phyloP scores from a whole-genome alignment of 2,797 vertebrate genomes.

The Garrulus glandarius region DNA sequence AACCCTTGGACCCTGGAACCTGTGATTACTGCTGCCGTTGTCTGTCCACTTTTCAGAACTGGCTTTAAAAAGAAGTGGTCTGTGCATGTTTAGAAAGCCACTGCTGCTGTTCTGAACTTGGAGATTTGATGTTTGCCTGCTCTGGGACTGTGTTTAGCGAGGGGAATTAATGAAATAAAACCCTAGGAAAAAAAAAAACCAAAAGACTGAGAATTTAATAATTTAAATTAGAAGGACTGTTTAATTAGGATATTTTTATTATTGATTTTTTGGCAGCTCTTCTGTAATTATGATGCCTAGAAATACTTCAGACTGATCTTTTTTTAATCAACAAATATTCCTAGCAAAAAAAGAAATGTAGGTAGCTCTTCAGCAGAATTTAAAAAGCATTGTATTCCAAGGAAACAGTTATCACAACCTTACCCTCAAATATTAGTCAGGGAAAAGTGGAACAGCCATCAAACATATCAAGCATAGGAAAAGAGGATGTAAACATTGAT shows the following conservation, averaged over 20 bases:
- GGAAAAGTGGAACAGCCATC: neutral
- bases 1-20: neutral
- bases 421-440: neutral
- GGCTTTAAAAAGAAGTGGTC: neutral
- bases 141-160: neutral
- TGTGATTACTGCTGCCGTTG: neutral
- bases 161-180: neutral
- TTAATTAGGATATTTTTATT: neutral
- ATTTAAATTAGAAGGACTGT: neutral
- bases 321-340: neutral
- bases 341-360: neutral
- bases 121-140: neutral
- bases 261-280: neutral
- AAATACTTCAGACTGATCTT: neutral
- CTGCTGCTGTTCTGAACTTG: neutral
- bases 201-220: neutral
- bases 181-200: fast-evolving
- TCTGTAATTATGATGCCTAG: neutral
- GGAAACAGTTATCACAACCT: neutral
- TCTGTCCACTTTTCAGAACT: neutral
- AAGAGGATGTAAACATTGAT: neutral
- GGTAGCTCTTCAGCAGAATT: neutral
- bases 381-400: neutral
- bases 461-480: neutral
- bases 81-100: neutral